phyloP scores from a whole-genome alignment of 2,888 invertebrate genomes.

The Alloplasta piceator region DNA sequence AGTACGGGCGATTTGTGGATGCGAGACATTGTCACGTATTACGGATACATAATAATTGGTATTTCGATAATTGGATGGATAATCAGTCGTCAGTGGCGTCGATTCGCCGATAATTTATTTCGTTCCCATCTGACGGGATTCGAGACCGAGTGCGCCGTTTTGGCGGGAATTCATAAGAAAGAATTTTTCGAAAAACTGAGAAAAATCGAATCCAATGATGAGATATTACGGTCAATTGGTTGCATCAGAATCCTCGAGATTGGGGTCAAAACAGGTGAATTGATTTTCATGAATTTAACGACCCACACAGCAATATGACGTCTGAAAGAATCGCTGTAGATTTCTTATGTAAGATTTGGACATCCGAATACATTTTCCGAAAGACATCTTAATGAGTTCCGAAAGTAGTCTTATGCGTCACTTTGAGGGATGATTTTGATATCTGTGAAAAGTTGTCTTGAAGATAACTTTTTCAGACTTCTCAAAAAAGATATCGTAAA shows the following conservation, averaged over 20 bases:
- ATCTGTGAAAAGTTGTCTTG: too few relatives aligned
- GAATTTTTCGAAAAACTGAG: conserved; percentile 72
- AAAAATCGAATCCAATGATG: conserved; percentile 73
- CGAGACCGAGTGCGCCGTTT: conserved; percentile 77
- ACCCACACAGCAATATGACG: too few relatives aligned
- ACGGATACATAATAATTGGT: conserved; percentile 68
- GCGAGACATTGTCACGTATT: conserved; percentile 74
- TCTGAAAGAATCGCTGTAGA: too few relatives aligned
- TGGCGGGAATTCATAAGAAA: conserved; percentile 71
- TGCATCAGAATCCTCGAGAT: conserved; percentile 78
- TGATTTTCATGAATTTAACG: too few relatives aligned
- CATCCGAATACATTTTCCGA: too few relatives aligned
- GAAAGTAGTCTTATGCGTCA: too few relatives aligned
- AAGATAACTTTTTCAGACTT: too few relatives aligned
- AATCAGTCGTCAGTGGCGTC: conserved; percentile 70
- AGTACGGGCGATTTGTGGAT: conserved; percentile 76
- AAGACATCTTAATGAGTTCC: too few relatives aligned
- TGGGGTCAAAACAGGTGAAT: conserved; percentile 80
- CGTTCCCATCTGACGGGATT: conserved; percentile 76
- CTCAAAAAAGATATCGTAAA: too few relatives aligned
- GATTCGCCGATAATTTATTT: conserved; percentile 71
- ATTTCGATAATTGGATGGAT: conserved; percentile 63
- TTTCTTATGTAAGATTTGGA: too few relatives aligned
- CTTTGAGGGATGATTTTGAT: too few relatives aligned
- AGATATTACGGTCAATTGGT: conserved; percentile 72